These are phyloP conservation scores for Drosophila pullipes DNA, from an alignment of 2,888 invertebrate species.

Conservation along the genomic window DNA sequence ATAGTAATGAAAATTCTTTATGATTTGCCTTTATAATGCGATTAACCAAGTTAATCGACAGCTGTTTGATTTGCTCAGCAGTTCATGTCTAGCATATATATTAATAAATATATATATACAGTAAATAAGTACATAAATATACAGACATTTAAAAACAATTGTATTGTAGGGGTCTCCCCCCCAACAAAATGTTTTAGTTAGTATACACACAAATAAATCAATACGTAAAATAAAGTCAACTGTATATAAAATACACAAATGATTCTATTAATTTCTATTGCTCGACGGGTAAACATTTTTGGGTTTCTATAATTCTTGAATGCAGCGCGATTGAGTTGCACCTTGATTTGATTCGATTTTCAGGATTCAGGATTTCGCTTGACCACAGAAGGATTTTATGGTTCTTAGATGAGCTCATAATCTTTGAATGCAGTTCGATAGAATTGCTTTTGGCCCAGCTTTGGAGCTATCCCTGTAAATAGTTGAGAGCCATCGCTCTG, in stretches of 20 bases:
- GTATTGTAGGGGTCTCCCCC: conserved; percentile 42
- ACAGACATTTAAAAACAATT: conserved; percentile 34
- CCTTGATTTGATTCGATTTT: no score
- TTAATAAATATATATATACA: not conserved
- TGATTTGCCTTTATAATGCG: conserved; percentile 78
- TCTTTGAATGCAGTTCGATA: not conserved
- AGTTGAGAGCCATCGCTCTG: not conserved
- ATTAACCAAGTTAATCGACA: conserved; percentile 79
- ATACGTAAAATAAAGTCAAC: conserved; percentile 76
- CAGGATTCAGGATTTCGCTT: not conserved
- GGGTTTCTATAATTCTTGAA: not conserved
- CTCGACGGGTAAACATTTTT: no score
- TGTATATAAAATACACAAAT: conserved; percentile 64
- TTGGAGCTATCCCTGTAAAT: not conserved
- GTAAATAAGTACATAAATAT: conserved; percentile 32
- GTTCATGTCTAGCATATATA: conserved; percentile 59
- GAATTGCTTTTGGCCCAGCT: not conserved
- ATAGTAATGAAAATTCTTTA: conserved; percentile 58
- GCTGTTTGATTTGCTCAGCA: conserved; percentile 80
- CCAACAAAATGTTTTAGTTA: conserved; percentile 59
- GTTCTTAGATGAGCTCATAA: not conserved
- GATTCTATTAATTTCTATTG: not conserved
- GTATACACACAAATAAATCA: conserved; percentile 52
- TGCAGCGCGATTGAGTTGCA: no score
- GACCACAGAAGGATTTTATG: not conserved